Base-by-base conservation (phyloP, 2,888 invertebrate species). In the Aphidoletes aphidimyza region DNA sequence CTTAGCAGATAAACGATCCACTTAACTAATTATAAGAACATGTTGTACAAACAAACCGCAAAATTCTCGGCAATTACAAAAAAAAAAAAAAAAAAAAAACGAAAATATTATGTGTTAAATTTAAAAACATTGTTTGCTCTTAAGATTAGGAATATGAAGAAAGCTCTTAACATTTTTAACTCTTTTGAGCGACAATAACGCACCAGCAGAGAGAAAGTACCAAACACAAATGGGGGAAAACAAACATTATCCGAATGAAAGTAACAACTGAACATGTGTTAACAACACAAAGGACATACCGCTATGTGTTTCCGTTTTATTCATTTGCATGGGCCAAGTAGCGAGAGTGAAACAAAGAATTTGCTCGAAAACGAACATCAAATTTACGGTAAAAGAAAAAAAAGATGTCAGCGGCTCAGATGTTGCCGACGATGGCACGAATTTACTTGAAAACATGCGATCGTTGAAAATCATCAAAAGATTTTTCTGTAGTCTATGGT, bases 191-290 rank as follows among this genome's bases (percentile, higher is more conserved):
- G 22, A 37, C 81, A 81, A 81, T 5, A 37, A n/a, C 78, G 78
- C 6, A 54, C 54, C 11, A 69, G 3, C 30, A 30, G 2, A 69
- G 14, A 30, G 30, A 69, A 69, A 30, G 54, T 6, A 54, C 54
- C 14, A 30, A 30, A 69, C 22, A 36, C 19, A 81, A 81, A n/a
- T 81, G 37, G 36, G 37, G 37, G 81, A 37, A 81, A 81, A 81
- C 37, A 37, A 37, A n/a, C n/a, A n/a, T n/a, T n/a, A n/a, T n/a
- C n/a, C n/a, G n/a, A n/a, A n/a, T n/a, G n/a, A n/a, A n/a, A n/a
- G n/a, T n/a, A n/a, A n/a, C n/a, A n/a, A n/a, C n/a, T n/a, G 37
- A 37, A 81, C 81, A 81, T 81, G 81, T 81, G 81, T 81, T 81
- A 81, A 81, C 81, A 81, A 37, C 81, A 37, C 81, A 81, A 81